Percentiles rank a stretch among this genome's conserved stretches.
Conservation (phyloP, 2,113 vertebrate species). For the Phocoena phocoena region DNA sequence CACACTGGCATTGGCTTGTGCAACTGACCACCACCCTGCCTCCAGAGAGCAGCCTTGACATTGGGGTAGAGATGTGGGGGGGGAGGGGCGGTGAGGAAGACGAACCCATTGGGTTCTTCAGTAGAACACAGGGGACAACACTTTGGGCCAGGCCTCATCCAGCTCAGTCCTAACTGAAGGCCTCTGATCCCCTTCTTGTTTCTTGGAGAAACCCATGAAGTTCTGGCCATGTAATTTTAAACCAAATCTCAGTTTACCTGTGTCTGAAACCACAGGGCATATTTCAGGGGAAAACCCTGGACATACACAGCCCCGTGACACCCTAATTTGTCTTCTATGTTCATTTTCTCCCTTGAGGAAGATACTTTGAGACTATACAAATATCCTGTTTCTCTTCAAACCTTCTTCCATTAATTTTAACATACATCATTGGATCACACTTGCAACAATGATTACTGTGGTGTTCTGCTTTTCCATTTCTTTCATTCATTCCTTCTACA, state of each 20-base stretch:
- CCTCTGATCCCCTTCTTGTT: background rate
- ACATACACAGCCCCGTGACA: background rate
- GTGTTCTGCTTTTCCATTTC: background rate
- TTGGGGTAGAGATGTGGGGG: background rate
- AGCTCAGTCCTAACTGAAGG: background rate
- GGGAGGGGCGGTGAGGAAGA: background rate
- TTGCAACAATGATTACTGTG: background rate
- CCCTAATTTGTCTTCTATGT: background rate
- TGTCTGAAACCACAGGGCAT: conserved; percentile 35
- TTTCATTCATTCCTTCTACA: background rate
- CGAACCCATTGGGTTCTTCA: background rate
- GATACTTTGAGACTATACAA: conserved; percentile 14
- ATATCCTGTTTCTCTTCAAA: conserved; percentile 24
- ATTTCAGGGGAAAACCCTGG: conserved; percentile 24
- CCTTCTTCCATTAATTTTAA: background rate
- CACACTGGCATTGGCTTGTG: conserved; percentile 39
- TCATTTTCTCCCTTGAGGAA: background rate
- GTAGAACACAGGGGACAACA: background rate
- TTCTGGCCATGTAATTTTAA: conserved; percentile 14
- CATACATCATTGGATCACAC: background rate
- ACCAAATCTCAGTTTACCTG: conserved; percentile 4
- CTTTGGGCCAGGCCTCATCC: background rate
- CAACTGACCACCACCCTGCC: conserved; percentile 8
- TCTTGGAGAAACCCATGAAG: background rate
- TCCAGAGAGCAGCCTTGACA: background rate